Evolutionary conservation across 2,888 invertebrate species (phyloP).

Genomic region (Laothoe populi): DNA sequence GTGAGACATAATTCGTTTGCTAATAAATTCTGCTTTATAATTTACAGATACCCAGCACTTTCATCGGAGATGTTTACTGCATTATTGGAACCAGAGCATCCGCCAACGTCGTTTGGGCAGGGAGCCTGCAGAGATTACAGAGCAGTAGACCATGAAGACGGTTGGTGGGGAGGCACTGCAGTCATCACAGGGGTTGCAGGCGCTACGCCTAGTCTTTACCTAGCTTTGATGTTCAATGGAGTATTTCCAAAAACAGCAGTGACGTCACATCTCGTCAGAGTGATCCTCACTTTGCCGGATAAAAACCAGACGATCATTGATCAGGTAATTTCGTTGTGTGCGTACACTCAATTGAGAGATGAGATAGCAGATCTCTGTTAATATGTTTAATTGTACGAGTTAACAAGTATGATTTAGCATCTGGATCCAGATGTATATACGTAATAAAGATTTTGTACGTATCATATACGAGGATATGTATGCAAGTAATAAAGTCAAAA

Average conservation of each 20-base stretch:
- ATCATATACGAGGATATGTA: not conserved
- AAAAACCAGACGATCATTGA: conserved; percentile 90
- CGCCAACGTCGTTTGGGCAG: conserved; percentile 86
- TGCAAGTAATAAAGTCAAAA: conserved; percentile 13
- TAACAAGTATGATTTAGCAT: conserved; percentile 24
- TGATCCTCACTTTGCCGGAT: conserved; percentile 89
- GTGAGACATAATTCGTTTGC: not conserved
- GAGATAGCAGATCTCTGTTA: conserved; percentile 25
- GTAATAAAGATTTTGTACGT: conserved; percentile 22
- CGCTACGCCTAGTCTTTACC: conserved; percentile 91
- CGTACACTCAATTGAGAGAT: conserved; percentile 20
- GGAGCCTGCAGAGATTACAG: conserved; percentile 84
- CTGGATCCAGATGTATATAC: conserved; percentile 18
- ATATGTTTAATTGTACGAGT: conserved; percentile 24
- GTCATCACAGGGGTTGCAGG: conserved; percentile 93
- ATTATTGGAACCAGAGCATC: conserved; percentile 87
- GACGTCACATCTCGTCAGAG: conserved; percentile 87
- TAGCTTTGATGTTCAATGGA: conserved; percentile 93
- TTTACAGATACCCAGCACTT: conserved; percentile 87
- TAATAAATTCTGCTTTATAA: not conserved
- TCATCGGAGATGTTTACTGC: conserved; percentile 93
- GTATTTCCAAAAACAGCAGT: conserved; percentile 87
- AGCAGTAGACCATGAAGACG: conserved; percentile 81
- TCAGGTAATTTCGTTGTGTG: conserved; percentile 81
- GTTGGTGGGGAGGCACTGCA: conserved; percentile 95